Evolutionary conservation across 1,140 invertebrate species (phyloP).

Genomic region (Leptestheria dahalacensis): DNA sequence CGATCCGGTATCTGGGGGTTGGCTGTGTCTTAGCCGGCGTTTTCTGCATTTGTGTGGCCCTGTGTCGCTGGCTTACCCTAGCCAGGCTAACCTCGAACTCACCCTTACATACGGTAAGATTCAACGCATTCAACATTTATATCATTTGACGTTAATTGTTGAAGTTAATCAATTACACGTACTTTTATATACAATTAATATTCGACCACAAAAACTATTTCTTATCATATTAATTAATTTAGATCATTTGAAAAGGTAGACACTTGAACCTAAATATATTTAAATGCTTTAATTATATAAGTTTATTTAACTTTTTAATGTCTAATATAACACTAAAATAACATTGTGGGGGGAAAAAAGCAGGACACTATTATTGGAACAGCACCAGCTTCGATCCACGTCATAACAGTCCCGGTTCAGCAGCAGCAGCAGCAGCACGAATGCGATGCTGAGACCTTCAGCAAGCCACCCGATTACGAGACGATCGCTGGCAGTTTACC

Average conservation of each 20-base stretch:
- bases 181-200: background rate
- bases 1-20: constrained; percentile 53
- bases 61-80: constrained; percentile 54
- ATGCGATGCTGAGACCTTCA: constrained; percentile 2
- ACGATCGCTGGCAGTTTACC: constrained; percentile 36
- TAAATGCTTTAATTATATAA: too few species aligned
- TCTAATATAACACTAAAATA: too few species aligned
- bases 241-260: too few species aligned
- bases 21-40: constrained; percentile 55
- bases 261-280: too few species aligned
- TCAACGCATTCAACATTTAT: constrained; percentile 9
- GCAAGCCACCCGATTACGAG: constrained; percentile 55
- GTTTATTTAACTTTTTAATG: too few species aligned
- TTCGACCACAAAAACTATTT: background rate
- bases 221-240: constrained; percentile 4
- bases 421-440: constrained; percentile 18
- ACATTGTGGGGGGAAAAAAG: too few species aligned
- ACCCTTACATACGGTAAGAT: background rate
- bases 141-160: constrained; percentile 1
- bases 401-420: constrained; percentile 20
- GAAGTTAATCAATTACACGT: background rate
- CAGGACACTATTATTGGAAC: too few species aligned
- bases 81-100: constrained; percentile 33
- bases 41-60: constrained; percentile 52
- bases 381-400: constrained; percentile 20